A percentile compares a stretch with the other conserved stretches of the same genome.
phyloP scores from a whole-genome alignment of 2,113 vertebrate species.

The Ancistrus triradiatus region DNA sequence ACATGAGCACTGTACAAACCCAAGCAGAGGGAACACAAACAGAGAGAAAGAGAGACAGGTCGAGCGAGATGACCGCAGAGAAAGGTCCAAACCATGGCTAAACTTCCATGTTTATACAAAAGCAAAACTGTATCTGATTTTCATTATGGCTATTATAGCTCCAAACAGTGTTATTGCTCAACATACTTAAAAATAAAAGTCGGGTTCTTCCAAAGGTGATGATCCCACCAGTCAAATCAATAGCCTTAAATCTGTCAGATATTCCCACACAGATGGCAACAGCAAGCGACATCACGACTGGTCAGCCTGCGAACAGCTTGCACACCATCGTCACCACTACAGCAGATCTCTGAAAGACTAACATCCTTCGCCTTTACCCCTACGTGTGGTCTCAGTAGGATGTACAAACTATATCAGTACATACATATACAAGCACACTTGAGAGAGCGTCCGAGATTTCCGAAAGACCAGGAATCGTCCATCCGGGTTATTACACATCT shows the following conservation, averaged over 20 bases:
- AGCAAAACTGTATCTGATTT: conserved; percentile 21
- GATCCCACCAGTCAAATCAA: background rate
- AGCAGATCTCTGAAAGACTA: background rate
- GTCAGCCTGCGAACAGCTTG: background rate
- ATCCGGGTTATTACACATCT: conserved; percentile 2
- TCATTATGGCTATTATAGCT: conserved; percentile 36
- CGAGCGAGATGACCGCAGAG: conserved; percentile 4
- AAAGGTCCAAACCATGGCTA: conserved; percentile 33
- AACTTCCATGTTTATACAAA: conserved; percentile 30
- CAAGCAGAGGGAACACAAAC: background rate
- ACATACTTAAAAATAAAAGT: conserved; percentile 13
- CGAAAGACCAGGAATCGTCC: conserved; percentile 18
- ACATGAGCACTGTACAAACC: conserved; percentile 4
- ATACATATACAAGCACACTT: conserved; percentile 6
- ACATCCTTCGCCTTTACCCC: background rate
- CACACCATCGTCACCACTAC: background rate
- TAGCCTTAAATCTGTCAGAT: background rate
- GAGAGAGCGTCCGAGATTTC: conserved; percentile 15
- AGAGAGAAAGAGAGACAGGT: conserved; percentile 13
- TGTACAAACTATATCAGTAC: conserved; percentile 14
- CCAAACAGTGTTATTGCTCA: conserved; percentile 39
- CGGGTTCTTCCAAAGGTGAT: background rate
- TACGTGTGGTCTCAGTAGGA: conserved; percentile 4
- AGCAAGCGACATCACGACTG: background rate
- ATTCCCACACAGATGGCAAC: background rate